Base-by-base conservation (phyloP, 2,888 invertebrate species). In the Cataglyphis rosenhaueri region DNA sequence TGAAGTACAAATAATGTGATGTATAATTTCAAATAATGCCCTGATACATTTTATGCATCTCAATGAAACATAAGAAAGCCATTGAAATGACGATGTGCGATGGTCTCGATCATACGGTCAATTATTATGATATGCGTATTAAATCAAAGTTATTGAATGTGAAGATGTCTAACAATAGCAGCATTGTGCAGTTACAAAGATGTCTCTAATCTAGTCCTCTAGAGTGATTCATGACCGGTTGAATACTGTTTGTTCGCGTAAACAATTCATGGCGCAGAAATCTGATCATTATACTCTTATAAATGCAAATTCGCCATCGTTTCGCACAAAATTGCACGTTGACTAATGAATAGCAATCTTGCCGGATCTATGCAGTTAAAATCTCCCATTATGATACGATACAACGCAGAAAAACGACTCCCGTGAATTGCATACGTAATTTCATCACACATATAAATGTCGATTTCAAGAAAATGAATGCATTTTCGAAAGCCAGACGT, bases 151-250 rank as follows among this genome's bases (percentile, higher is more conserved):
- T 70, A 82, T 84, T 81, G 78, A 82, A 71, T 44, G 35, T 62
- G 65, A 81, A 57, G 41, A 64, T 62, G 62, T 83, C 70, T 76
- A 85, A 78, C 18, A 52, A 52, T 52, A 52, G n/a, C n/a, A 70
- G 76, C 66, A 62, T 68, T 65, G 74, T 81, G 84, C 84, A 84
- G 87, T 87, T 74, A 83, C 66, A 75, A 76, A 65, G 59, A 66
- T 86, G 68, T 84, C 61, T 82, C 64, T 85, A 86, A 76, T 86
- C 85, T 89, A 86, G 78, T 88, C 57, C 44, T 85, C 81, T 78
- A 74, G 48, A 44, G 52, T 78, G 29, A 61, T 82, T 38, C 78
- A 82, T 55, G 73, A 81, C 65, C 52, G 66, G 81, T 88, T 86
- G 88, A 90, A 86, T 86, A 85, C 88, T 70, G 83, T 82, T 62